Conservation (phyloP, 2,888 invertebrate genomes). For the Apantesis nais region DNA sequence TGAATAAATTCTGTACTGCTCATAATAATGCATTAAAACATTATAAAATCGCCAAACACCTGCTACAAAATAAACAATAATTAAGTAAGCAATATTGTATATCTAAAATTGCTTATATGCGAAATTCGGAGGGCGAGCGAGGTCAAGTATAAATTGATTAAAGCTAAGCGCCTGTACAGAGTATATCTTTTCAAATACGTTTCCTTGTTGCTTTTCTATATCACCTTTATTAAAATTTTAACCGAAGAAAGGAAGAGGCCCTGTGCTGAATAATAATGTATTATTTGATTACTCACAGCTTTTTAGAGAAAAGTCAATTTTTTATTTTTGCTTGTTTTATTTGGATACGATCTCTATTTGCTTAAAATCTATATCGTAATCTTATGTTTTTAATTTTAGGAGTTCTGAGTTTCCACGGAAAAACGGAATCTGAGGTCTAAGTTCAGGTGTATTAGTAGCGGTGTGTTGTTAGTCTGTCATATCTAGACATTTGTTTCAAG, state of each 20-base stretch:
- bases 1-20: neutral
- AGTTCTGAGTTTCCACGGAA: no score
- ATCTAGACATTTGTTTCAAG: neutral
- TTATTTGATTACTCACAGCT: neutral
- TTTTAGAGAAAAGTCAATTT: neutral
- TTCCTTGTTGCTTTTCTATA: neutral
- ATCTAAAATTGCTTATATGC: neutral
- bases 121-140: neutral
- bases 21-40: neutral
- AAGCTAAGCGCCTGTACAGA: neutral
- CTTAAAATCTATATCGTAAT: no score
- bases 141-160: neutral
- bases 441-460: no score
- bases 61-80: neutral
- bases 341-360: neutral
- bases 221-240: neutral
- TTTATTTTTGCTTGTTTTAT: neutral
- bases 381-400: no score
- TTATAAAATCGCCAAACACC: neutral
- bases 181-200: neutral
- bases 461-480: no score
- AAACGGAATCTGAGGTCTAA: no score
- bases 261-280: neutral
- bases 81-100: neutral
- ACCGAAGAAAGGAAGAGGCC: neutral